A percentile compares a stretch with the other conserved stretches of the same genome.
phyloP scores from a whole-genome alignment of 2,797 vertebrate species.

The Poeciliopsis paucimaculata region DNA sequence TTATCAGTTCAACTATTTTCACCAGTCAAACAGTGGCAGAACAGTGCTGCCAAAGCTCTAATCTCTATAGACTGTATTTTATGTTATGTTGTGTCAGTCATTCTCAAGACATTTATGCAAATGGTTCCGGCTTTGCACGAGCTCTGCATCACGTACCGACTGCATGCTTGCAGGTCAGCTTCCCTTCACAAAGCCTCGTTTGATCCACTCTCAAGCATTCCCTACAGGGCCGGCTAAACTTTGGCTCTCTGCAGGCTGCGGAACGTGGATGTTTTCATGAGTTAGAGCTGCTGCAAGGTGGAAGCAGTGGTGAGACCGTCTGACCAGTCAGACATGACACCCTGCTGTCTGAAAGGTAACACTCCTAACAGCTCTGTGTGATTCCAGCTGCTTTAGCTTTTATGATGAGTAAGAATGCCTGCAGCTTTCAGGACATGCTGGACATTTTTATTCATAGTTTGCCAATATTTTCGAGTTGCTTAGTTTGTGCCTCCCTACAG shows the following conservation, averaged over 20 bases:
- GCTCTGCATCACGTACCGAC: slow-evolving; percentile 31
- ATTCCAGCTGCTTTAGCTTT: slow-evolving; percentile 16
- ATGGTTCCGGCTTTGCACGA: slow-evolving; percentile 35
- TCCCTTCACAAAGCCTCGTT: slow-evolving; percentile 63
- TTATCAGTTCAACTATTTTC: slow-evolving; percentile 28
- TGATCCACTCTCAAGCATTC: slow-evolving; percentile 55
- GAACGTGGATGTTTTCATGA: slow-evolving; percentile 42
- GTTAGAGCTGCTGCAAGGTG: slow-evolving; percentile 25
- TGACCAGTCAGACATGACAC: slow-evolving; percentile 62
- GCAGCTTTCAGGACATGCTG: slow-evolving; percentile 7
- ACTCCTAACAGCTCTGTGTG: slow-evolving; percentile 8
- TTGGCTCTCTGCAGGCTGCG: slow-evolving; percentile 19
- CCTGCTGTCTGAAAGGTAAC: slow-evolving; percentile 46
- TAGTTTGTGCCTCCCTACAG: neutral
- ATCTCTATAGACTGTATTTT: neutral
- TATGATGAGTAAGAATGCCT: slow-evolving; percentile 19
- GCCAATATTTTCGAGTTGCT: neutral
- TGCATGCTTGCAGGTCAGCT: slow-evolving; percentile 32
- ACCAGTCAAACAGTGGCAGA: slow-evolving; percentile 3
- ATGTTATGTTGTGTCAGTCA: slow-evolving; percentile 21
- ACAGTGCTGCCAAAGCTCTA: neutral
- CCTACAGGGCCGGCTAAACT: slow-evolving; percentile 45
- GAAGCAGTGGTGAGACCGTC: slow-evolving; percentile 39
- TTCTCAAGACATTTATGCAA: slow-evolving; percentile 45
- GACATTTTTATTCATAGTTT: neutral